These are phyloP conservation scores for Alectoris magna DNA, from an alignment of 2,797 vertebrate species.

Conservation along the genomic window DNA sequence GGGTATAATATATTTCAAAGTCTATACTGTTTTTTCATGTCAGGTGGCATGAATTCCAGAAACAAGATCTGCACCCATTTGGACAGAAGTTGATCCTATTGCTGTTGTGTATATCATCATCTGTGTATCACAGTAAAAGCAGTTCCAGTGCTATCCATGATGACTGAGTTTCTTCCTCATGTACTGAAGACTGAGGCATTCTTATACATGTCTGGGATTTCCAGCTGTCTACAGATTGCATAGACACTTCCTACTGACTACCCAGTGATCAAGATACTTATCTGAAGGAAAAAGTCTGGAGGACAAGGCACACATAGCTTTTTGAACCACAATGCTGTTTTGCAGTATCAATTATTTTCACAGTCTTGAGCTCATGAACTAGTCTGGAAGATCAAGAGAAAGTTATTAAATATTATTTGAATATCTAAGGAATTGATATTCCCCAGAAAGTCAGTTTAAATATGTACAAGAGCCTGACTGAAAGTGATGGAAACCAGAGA, in stretches of 20 bases:
- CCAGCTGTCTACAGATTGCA: background rate
- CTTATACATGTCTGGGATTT: background rate
- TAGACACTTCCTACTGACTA: background rate
- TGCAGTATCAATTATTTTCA: background rate
- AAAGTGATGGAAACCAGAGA: background rate
- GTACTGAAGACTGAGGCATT: background rate
- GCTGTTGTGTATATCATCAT: background rate
- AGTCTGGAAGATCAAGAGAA: background rate
- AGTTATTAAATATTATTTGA: background rate
- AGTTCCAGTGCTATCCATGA: background rate
- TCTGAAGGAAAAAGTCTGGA: background rate
- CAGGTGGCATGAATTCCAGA: background rate
- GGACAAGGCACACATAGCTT: background rate
- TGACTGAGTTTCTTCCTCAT: background rate
- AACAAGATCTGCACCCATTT: background rate
- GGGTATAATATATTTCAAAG: background rate
- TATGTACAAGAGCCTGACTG: background rate
- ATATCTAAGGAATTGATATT: background rate
- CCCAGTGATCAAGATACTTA: background rate
- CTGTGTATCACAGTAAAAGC: background rate
- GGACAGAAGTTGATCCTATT: background rate
- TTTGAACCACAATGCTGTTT: background rate
- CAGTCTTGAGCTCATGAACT: background rate
- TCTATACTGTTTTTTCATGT: accelerated
- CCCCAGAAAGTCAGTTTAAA: background rate